Percentiles rank a stretch among this genome's conserved stretches.
Evolutionary conservation across 1,140 invertebrate species (phyloP).

Genomic region (Zaprionus lachaisei): DNA sequence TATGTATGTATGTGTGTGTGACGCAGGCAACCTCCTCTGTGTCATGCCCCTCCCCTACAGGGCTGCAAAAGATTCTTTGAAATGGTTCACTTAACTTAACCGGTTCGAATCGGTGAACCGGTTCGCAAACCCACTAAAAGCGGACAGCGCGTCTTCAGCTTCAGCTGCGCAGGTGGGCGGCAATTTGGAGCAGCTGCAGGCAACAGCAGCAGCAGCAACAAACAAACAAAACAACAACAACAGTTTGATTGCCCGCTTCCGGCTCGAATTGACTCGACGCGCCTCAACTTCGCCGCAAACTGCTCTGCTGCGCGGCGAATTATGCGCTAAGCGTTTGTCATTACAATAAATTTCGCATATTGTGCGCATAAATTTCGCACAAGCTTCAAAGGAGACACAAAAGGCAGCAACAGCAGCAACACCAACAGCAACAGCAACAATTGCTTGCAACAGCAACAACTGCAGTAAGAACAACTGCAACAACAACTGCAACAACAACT

Average conservation of each 20-base stretch:
- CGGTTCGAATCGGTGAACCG: not conserved
- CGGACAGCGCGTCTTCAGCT: constrained; percentile 23
- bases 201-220: constrained; percentile 39
- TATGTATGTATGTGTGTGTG: too few species aligned
- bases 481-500: too few species aligned
- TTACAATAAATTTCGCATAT: constrained; percentile 82
- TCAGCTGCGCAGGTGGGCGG: constrained; percentile 63
- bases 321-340: constrained; percentile 80
- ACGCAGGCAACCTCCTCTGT: not conserved
- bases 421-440: constrained; percentile 11
- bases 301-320: constrained; percentile 48
- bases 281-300: not conserved
- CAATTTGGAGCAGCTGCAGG: constrained; percentile 71
- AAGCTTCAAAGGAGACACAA: constrained; percentile 72
- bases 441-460: not conserved
- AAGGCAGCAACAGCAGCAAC: constrained; percentile 30
- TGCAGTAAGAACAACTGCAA: constrained; percentile 13
- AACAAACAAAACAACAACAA: constrained; percentile 30
- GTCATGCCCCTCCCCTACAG: not conserved
- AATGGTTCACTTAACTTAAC: not conserved
- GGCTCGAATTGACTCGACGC: constrained; percentile 31
- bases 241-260: constrained; percentile 72
- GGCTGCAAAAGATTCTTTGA: not conserved
- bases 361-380: constrained; percentile 78
- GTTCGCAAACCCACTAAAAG: constrained; percentile 1